Evolutionary conservation across 1,140 invertebrate species (phyloP).

Genomic region (Agraylea sexmaculata): DNA sequence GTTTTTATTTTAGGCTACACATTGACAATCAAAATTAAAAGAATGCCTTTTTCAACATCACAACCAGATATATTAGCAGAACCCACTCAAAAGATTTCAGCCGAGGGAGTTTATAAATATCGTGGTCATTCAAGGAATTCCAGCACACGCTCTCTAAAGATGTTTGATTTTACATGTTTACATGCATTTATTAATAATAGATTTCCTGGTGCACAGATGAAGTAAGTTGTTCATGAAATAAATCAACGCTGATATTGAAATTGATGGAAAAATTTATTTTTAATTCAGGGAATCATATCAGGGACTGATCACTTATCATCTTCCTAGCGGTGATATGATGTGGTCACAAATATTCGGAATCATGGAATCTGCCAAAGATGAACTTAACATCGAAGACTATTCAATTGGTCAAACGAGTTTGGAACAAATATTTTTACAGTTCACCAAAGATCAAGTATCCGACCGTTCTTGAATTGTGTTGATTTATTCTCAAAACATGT

Average conservation of each 20-base stretch:
- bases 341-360: conserved; percentile 65
- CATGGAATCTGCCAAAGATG: conserved; percentile 50
- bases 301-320: conserved; percentile 64
- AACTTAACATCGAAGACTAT: conserved; percentile 65
- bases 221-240: conserved; percentile 24
- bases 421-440: conserved; percentile 59
- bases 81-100: too few species aligned
- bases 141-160: too few species aligned
- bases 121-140: too few species aligned
- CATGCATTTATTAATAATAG: conserved; percentile 33
- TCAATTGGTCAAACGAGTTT: conserved; percentile 73
- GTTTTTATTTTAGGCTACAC: conserved; percentile 23
- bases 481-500: conserved; percentile 3
- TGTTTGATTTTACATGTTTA: conserved; percentile 20
- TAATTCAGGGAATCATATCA: conserved; percentile 56
- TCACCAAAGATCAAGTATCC: conserved; percentile 28
- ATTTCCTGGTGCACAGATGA: conserved; percentile 32
- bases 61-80: conserved; percentile 17
- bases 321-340: conserved; percentile 44
- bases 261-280: conserved; percentile 13
- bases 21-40: conserved; percentile 29
- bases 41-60: conserved; percentile 15
- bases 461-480: conserved; percentile 4
- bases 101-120: too few species aligned
- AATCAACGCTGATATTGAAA: neutral